Conservation (phyloP, 1,140 invertebrate genomes). For the Drosophila fuyamai region DNA sequence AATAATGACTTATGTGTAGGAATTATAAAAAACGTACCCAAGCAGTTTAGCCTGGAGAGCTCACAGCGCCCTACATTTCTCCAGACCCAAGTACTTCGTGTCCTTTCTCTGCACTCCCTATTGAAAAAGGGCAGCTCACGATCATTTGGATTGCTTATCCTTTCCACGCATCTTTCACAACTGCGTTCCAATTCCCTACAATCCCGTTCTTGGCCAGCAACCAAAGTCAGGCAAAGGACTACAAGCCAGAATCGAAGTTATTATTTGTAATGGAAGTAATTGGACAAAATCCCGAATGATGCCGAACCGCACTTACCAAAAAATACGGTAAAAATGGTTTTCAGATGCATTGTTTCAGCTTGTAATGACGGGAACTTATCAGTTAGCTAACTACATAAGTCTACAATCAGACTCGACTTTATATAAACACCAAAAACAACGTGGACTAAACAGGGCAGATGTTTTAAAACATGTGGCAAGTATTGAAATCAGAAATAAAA, state of each 20-base stretch:
- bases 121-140: constrained; percentile 16
- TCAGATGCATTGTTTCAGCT: constrained; percentile 16
- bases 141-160: neutral
- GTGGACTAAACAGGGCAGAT: neutral
- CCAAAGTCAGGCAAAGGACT: constrained; percentile 35
- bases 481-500: constrained; percentile 7
- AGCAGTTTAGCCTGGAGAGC: constrained; percentile 21
- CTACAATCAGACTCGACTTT: constrained; percentile 1
- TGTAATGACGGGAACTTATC: constrained; percentile 9
- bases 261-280: too few relatives aligned
- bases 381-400: constrained; percentile 14
- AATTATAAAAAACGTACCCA: constrained; percentile 15
- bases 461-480: constrained; percentile 2
- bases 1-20: neutral
- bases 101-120: constrained; percentile 16
- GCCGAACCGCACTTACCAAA: constrained; percentile 4
- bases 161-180: constrained; percentile 13
- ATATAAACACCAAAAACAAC: constrained; percentile 19
- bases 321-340: constrained; percentile 4
- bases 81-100: constrained; percentile 29
- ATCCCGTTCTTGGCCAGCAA: constrained; percentile 28
- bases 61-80: constrained; percentile 44
- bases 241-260: too few relatives aligned
- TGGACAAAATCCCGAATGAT: neutral
- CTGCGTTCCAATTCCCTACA: constrained; percentile 13